Conservation (phyloP, 2,888 invertebrate species). For the Pyrrhosoma nymphula region DNA sequence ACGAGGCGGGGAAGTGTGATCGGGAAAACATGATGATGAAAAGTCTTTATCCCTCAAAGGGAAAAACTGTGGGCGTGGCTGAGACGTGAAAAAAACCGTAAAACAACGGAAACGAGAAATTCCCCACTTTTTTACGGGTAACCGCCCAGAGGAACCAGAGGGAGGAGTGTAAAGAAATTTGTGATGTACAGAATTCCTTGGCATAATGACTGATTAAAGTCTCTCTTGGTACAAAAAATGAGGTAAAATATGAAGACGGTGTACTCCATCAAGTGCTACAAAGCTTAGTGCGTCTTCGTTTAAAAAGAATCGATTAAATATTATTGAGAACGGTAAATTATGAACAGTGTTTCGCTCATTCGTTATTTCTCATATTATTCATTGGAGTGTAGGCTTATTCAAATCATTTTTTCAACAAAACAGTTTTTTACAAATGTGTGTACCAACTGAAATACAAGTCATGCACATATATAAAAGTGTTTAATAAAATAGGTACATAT, state of each 20-base stretch:
- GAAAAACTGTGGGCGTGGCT: slow-evolving; percentile 43
- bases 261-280: background rate
- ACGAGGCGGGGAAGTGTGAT: background rate
- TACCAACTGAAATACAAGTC: too few relatives aligned
- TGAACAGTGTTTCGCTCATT: too few relatives aligned
- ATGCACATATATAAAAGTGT: too few relatives aligned
- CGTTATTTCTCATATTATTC: background rate
- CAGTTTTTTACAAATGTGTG: too few relatives aligned
- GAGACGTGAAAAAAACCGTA: slow-evolving; percentile 11
- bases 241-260: background rate
- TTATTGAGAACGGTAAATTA: background rate
- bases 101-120: slow-evolving; percentile 10
- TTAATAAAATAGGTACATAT: too few relatives aligned
- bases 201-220: background rate
- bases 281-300: too few relatives aligned
- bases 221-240: background rate
- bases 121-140: background rate
- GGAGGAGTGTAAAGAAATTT: background rate
- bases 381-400: background rate
- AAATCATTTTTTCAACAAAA: background rate
- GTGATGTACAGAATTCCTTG: background rate
- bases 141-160: background rate
- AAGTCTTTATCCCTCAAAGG: slow-evolving; percentile 50
- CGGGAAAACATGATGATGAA: slow-evolving; percentile 44
- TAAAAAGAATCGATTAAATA: background rate